Evolutionary conservation across 1,140 invertebrate species (phyloP), one percentile per base, ranked within the genome.

Genomic region (Drosophila suzukii): DNA sequence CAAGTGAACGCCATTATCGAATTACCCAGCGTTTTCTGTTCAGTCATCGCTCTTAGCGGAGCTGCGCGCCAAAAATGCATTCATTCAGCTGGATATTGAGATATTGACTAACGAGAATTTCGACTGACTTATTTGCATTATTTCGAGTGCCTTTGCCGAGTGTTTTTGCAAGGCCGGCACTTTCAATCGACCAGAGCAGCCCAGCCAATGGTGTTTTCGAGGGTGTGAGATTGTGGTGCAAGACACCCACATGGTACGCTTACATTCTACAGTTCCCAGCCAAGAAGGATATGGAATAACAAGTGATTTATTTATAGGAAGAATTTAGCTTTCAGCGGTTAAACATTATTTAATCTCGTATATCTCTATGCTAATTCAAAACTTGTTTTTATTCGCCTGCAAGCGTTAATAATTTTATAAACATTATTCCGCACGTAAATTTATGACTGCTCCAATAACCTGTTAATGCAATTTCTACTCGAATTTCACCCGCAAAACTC

Each of bases 41-140:
- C 57, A 75, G 77, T 81, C 78, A 81, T 80, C 71, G 59, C 60
- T 70, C 63, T 75, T 32, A 46, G 39, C 63, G 36, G 44, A 49
- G 63, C 36, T 67, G 46, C 17, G 60, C 60, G 60, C 65, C 55
- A 75, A 62, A 77, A 71, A 70, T 71, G 67, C 67, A 71, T 71
- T 71, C 67, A 71, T 71, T 71, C 71, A 56, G 56, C 24, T 17
- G 49, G 49, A 51, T 51, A 51, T 51, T 51, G 49, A 44, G 32
- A 34, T 53, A 73, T 61, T 63, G 70, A 74, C 56, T 74, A 75
- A 75, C 72, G 51, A 75, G 72, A 75, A 75, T 75, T 75, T 75
- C 70, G 58, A 43, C 24, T 51, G 71, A 75, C 51, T 62, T 74
- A 63, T 75, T 75, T 75, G 72, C 72, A 75, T 70, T 47, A 57